Evolutionary conservation across 2,797 vertebrate genomes (phyloP), one percentile per base, ranked within the genome.

Genomic region (Mareca penelope): DNA sequence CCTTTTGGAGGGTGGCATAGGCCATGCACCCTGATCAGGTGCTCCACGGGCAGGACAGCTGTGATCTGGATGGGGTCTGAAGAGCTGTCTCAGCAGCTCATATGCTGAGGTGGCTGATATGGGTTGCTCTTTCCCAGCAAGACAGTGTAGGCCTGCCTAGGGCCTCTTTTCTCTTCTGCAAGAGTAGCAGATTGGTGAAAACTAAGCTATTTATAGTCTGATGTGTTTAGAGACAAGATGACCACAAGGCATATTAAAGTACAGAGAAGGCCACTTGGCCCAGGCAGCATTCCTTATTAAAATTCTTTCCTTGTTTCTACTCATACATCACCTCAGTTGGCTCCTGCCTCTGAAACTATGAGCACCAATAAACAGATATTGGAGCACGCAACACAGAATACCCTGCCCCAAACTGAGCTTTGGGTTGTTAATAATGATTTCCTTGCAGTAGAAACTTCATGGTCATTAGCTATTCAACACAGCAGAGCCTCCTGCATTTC

Each of bases 231-330:
- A 88, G 52, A 88, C 11, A 68, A 37, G 1, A 81, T 19, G 77
- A 80, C 23, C 26, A 70, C 60, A 70, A 88, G 73, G 77, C 85
- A 53, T 73, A 81, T 86, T 72, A 76, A 81, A 94, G 63, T 35
- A 67, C 53, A 81, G 67, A 92, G 78, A 73, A 75, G 50, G 69
- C 37, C 23, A 39, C 81, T 78, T 44, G 46, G 52, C 59, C 73
- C 85, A 61, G 42, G 63, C 70, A 95, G 87, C 48, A 91, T 90
- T 86, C 73, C 89, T 64, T 82, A 85, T 86, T 93, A 84, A 84
- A 96, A 93, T 88, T 75, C 80, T 86, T 72, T 81, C 56, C n/a
- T 56, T 72, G 13, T 64, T 96, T 64, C 44, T 56, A 15, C 17
- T 53, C 46, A 19, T 59, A 55, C 10, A 31, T 81, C 80, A 71